phyloP scores from a whole-genome alignment of 1,140 invertebrate species.

The Euwallacea fornicatus region DNA sequence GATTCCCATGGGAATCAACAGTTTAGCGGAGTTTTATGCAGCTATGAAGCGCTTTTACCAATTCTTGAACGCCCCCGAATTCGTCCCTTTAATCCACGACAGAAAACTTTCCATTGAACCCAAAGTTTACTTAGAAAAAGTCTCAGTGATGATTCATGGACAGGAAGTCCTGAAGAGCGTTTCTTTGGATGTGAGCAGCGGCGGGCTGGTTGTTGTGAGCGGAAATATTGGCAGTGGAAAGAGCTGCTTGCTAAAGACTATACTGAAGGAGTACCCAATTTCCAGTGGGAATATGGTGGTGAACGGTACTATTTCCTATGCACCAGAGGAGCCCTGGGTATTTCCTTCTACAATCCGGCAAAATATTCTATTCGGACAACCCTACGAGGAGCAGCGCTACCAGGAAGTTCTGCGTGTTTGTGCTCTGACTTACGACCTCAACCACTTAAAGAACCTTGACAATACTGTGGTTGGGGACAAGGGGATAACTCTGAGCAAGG shows the following conservation, averaged over 20 bases:
- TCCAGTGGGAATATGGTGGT: conserved; percentile 62
- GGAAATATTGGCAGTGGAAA: conserved; percentile 34
- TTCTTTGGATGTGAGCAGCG: conserved; percentile 28
- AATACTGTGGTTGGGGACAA: conserved; percentile 79
- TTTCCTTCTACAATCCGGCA: conserved; percentile 63
- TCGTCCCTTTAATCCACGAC: conserved; percentile 7
- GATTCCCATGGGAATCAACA: conserved; percentile 68
- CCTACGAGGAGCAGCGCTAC: conserved; percentile 59
- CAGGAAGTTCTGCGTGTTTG: conserved; percentile 52
- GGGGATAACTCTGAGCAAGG: conserved; percentile 77
- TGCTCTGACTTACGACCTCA: conserved; percentile 43
- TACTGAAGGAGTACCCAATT: conserved; percentile 73
- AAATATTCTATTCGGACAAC: conserved; percentile 67
- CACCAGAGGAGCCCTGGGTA: conserved; percentile 79
- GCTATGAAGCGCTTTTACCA: conserved; percentile 39
- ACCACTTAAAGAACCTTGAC: conserved; percentile 59
- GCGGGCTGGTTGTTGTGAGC: conserved; percentile 11
- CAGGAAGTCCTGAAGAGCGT: conserved; percentile 57
- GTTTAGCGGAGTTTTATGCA: conserved; percentile 56
- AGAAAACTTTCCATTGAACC: conserved; percentile 30
- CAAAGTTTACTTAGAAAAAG: conserved; percentile 38
- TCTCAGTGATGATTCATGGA: conserved; percentile 35
- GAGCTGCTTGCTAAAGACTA: conserved; percentile 69
- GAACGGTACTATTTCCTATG: conserved; percentile 74
- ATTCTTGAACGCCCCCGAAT: conserved; percentile 38